Percentiles rank a stretch among this genome's conserved stretches.
Conservation (phyloP, 2,113 vertebrate species). For the Motacilla alba region DNA sequence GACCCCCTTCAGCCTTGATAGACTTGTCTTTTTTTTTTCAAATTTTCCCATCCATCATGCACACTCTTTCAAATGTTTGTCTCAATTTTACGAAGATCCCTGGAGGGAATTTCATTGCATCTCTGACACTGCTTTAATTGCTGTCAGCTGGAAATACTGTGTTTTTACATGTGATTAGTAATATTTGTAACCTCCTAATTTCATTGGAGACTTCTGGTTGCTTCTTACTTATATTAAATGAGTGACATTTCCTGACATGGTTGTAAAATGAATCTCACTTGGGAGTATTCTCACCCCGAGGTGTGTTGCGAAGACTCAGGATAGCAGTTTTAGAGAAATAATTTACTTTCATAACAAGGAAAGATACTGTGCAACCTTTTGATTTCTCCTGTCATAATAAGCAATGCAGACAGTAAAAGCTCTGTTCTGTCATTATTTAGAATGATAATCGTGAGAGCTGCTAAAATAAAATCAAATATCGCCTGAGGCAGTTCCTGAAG, state of each 20-base stretch:
- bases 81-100: neutral
- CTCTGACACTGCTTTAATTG: slow-evolving; percentile 15
- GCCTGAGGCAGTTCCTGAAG: neutral
- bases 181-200: slow-evolving; percentile 23
- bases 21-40: neutral
- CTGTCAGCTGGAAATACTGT: slow-evolving; percentile 10
- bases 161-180: slow-evolving; percentile 1
- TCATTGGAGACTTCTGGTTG: neutral
- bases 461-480: neutral
- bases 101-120: slow-evolving; percentile 11
- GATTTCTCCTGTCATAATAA: neutral
- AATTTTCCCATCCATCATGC: slow-evolving; percentile 6
- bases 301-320: neutral
- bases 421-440: neutral
- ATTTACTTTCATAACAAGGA: neutral
- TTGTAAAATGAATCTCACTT: neutral
- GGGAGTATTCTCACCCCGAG: neutral
- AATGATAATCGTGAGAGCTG: neutral
- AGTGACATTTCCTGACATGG: neutral
- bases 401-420: neutral
- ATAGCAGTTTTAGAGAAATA: neutral
- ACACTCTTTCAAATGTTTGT: neutral
- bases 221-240: neutral
- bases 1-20: neutral
- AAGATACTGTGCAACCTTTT: neutral